Base-by-base conservation (phyloP, 1,140 invertebrate species). In the Heterodera carotae region DNA sequence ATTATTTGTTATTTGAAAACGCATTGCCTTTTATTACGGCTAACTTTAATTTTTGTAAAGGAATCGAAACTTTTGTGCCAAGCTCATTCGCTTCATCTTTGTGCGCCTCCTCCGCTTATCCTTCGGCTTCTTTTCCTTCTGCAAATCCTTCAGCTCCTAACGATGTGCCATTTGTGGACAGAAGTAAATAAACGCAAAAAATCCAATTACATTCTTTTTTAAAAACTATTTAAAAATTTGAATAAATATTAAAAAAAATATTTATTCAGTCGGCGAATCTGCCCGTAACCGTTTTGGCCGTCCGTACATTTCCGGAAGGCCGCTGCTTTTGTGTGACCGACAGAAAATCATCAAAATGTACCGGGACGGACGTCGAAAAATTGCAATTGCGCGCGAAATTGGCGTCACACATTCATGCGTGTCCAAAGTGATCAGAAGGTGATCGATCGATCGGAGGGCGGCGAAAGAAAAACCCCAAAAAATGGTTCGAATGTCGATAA, bases 381-480 rank as follows among this genome's bases (percentile, higher is more conserved):
- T 75, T 48, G 27, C 74, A 36, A 75, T 75, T 36, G 74, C 74
- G 7, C 33, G 74, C 64, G 74, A 75, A 29, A 75, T 75, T 18
- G 74, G 74, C 18, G 48, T 75, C 8, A 75, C 74, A 39, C 74
- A 75, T 75, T 75, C 74, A n/a, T 75, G 74, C 64, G 74, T 75
- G 18, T 75, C 74, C 33, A 75, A 75, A 68, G 74, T 75, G 43
- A 74, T 74, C 43, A 56, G 71, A 60, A 74, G 71, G 71, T 74
- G 27, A 53, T 15, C 18, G 48, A 43, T 12, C 22, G 33, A 34
- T 27, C 12, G 25, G 18, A 4, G 2, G 22, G 15, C 12, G 15
- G 4, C 1, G 48, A 4, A 22, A 22, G 62, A 66, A 34, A n/a
- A 66, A 29, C 3, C 1, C 22, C n/a, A 29, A 4, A n/a, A 66